These are phyloP conservation scores for Andrena marginata DNA, from an alignment of 2,888 invertebrate species.

Conservation along the genomic window DNA sequence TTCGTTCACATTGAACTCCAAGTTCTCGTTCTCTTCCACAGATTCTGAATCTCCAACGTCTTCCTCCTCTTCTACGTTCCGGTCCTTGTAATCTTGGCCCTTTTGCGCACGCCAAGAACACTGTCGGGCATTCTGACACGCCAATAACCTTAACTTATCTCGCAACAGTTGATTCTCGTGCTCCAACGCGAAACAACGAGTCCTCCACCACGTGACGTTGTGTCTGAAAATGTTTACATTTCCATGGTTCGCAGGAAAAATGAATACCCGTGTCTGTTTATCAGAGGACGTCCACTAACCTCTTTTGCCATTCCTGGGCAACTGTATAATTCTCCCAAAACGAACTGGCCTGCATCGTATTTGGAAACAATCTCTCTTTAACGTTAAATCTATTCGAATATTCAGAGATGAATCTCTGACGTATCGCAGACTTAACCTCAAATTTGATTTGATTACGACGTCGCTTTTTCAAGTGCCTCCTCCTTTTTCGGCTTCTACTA, in stretches of 20 bases:
- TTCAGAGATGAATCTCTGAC: constrained; percentile 56
- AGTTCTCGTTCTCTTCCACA: constrained; percentile 78
- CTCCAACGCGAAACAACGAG: constrained; percentile 81
- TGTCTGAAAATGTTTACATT: constrained; percentile 72
- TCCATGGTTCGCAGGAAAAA: not conserved
- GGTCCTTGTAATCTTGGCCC: not conserved
- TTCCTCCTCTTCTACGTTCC: not conserved
- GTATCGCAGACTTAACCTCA: constrained; percentile 78
- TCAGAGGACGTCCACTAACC: constrained; percentile 64
- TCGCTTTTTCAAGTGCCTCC: constrained; percentile 71
- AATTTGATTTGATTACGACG: constrained; percentile 72
- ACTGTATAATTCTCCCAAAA: constrained; percentile 83
- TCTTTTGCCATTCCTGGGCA: constrained; percentile 82
- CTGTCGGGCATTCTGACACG: not conserved
- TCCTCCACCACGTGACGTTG: constrained; percentile 81
- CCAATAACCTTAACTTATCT: constrained; percentile 60
- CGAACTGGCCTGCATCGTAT: constrained; percentile 78
- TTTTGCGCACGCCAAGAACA: not conserved
- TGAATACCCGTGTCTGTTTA: not conserved
- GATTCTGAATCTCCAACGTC: constrained; percentile 28
- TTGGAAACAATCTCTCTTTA: constrained; percentile 52
- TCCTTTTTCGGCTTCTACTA: constrained; percentile 71
- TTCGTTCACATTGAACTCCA: constrained; percentile 88
- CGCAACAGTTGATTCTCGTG: constrained; percentile 78
- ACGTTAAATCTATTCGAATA: constrained; percentile 17